Base-by-base conservation (phyloP, 2,113 vertebrate genomes). In the Orthonyx spaldingii region DNA sequence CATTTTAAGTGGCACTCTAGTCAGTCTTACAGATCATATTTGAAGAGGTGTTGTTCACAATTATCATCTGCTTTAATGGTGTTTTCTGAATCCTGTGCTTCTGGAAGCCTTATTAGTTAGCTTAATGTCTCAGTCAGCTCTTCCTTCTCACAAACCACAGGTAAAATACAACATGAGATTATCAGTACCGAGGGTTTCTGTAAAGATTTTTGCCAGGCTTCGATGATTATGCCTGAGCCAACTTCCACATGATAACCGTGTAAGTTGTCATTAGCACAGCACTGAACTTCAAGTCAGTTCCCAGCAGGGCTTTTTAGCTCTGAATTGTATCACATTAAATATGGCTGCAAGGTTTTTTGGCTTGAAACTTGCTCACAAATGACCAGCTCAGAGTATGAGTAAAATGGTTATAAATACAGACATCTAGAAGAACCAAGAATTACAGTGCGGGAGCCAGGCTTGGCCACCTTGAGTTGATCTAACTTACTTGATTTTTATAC, bases 21-120 rank as follows among this genome's bases (percentile, higher is more conserved):
- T 81, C 79, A 76, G 61, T 87, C 61, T 91, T 79, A 94, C 81
- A 94, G 47, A 84, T 83, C 74, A 53, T 84, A 82, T 90, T 84
- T 91, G 75, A 95, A 88, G 84, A 89, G 59, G 32, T 71, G 56
- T 68, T 93, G 55, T 33, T 95, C 68, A 91, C 63, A 84, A 79
- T 94, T 71, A 70, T 55, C 71, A 89, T 71, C 30, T 78, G 32
- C 57, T 84, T 65, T 86, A 93, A 94, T 52, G n/a, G 14, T 88
- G 52, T 84, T 86, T 81, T 89, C 71, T 79, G 64, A 77, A 88
- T 30, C 19, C 19, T 49, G 49, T 75, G 41, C 56, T 89, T 92
- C 68, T 95, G 47, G 60, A 84, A 92, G 79, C 33, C 79, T 86
- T 90, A 78, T 91, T 88, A 91, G 49, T 72, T 63, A 90, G 26